Percentiles rank a stretch among this genome's conserved stretches.
These are phyloP conservation scores for Thera britannica DNA, from an alignment of 2,888 invertebrate genomes.

Conservation along the genomic window DNA sequence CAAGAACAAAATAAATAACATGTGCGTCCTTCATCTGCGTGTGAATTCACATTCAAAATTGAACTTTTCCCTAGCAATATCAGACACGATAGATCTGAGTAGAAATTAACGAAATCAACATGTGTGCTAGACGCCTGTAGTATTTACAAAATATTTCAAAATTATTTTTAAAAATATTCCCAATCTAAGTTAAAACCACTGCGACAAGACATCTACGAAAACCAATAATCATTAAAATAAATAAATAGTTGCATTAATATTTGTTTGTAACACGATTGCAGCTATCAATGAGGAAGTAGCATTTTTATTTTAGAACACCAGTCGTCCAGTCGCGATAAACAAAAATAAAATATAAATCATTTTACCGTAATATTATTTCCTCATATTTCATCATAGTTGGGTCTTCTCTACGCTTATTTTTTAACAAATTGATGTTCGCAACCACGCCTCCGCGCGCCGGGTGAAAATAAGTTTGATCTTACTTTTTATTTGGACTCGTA, in stretches of 20 bases:
- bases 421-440: conserved; percentile 15
- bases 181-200: conserved; percentile 7
- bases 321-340: conserved; percentile 1
- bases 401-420: conserved; percentile 12
- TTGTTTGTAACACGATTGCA: background rate
- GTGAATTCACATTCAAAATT: background rate
- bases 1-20: background rate
- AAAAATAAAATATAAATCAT: background rate
- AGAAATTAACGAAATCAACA: background rate
- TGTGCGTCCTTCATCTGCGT: conserved; percentile 14
- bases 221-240: conserved; percentile 9
- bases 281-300: conserved; percentile 9
- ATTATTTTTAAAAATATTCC: background rate
- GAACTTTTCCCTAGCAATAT: background rate
- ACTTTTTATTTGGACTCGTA: conserved; percentile 6
- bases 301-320: conserved; percentile 2
- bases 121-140: background rate
- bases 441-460: conserved; percentile 4
- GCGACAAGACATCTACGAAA: background rate
- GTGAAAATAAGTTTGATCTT: background rate
- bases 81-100: background rate
- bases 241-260: background rate
- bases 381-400: background rate
- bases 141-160: conserved; percentile 5
- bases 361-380: background rate